Conservation (phyloP, 2,888 invertebrate genomes). For the Acanthosepion lycidas region DNA sequence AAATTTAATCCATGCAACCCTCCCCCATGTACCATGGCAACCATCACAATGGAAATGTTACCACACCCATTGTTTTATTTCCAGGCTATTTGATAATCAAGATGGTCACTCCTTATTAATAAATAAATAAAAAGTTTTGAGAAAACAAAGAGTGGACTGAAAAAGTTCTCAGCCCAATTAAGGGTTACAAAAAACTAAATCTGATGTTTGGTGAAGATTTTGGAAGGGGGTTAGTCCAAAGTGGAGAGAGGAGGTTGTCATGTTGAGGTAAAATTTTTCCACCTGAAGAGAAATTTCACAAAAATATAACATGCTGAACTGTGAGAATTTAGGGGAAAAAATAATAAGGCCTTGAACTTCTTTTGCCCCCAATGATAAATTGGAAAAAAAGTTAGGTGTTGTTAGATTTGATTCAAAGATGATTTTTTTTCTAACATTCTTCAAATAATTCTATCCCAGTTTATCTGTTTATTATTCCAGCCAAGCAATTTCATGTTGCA, state of each 20-base stretch:
- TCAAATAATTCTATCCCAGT: no score
- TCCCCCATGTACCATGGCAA: not conserved
- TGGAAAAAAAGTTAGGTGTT: not conserved
- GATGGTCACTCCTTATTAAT: not conserved
- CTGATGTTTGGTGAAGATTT: no score
- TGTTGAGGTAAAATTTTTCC: not conserved
- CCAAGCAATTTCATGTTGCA: no score
- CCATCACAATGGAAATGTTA: not conserved
- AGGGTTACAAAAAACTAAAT: no score
- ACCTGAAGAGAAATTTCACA: not conserved
- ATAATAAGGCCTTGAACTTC: not conserved
- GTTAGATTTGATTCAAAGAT: no score
- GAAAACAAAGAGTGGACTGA: not conserved
- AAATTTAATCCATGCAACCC: not conserved
- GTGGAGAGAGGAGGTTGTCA: not conserved
- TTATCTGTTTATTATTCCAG: no score
- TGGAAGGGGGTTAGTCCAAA: no score
- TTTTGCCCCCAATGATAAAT: not conserved
- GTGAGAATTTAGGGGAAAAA: not conserved
- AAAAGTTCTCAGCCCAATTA: no score
- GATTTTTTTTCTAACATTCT: no score
- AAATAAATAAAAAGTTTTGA: not conserved
- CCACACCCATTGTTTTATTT: not conserved
- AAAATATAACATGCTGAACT: not conserved
- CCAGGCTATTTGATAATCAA: not conserved